phyloP scores from a whole-genome alignment of 2,888 invertebrate genomes.

The Limnephilus auricula region DNA sequence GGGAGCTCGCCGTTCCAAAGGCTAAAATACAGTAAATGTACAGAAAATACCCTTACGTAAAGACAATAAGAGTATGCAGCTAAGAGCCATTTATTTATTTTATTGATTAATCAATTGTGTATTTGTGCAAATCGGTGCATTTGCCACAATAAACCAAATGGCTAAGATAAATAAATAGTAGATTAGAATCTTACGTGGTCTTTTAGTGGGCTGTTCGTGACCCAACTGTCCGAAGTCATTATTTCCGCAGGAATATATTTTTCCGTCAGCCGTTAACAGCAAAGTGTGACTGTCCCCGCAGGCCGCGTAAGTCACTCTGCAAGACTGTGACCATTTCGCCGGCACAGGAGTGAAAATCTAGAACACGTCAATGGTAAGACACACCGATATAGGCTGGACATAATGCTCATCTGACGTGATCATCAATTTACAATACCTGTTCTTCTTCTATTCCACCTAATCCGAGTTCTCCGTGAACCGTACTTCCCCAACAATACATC shows the following conservation, averaged over 20 bases:
- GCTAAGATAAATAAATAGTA: neutral
- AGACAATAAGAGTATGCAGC: neutral
- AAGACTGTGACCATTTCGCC: conserved; percentile 80
- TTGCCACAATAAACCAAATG: neutral
- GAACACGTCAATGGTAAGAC: conserved; percentile 62
- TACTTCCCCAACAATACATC: conserved; percentile 83
- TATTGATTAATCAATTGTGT: neutral
- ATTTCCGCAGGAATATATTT: conserved; percentile 93
- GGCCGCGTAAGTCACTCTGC: conserved; percentile 78
- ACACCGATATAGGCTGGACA: neutral
- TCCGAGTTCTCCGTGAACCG: conserved; percentile 87
- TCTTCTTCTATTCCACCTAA: conserved; percentile 87
- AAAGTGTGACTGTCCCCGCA: conserved; percentile 92
- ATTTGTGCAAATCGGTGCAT: neutral
- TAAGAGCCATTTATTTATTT: neutral
- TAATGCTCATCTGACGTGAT: neutral
- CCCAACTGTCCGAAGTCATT: conserved; percentile 97
- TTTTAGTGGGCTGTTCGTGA: conserved; percentile 81
- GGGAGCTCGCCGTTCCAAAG: too few species aligned
- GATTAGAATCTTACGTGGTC: conserved; percentile 76
- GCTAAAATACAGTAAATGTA: too few species aligned
- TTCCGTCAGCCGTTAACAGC: conserved; percentile 86
- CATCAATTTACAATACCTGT: conserved; percentile 70
- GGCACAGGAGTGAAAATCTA: conserved; percentile 81
- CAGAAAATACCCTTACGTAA: neutral